Evolutionary conservation across 2,888 invertebrate genomes (phyloP).

Genomic region (Oxycera nigricornis): DNA sequence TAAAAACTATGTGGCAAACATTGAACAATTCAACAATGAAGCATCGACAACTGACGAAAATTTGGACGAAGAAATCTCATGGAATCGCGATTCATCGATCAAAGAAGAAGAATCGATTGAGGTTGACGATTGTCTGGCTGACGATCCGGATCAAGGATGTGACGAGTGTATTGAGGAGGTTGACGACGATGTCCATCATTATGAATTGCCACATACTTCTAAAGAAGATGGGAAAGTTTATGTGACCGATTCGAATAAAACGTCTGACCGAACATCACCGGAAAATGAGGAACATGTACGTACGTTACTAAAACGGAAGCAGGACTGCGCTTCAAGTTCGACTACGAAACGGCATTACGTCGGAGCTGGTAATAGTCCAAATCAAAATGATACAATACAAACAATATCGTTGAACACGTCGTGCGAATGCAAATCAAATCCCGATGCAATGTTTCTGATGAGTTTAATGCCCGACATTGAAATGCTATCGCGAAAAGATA

Average conservation of each 20-base stretch:
- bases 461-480: conserved; percentile 60
- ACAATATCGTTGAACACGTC: neutral
- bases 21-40: conserved; percentile 4
- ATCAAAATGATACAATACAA: neutral
- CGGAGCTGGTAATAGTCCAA: neutral
- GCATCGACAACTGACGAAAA: neutral
- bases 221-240: neutral
- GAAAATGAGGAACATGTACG: neutral
- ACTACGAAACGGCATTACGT: neutral
- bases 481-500: conserved; percentile 58
- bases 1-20: conserved; percentile 34
- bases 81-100: conserved; percentile 1
- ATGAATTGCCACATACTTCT: neutral
- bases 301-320: neutral
- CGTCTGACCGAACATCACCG: neutral
- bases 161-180: conserved; percentile 1
- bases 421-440: conserved; percentile 60
- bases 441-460: conserved; percentile 62
- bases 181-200: conserved; percentile 13
- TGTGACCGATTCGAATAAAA: neutral
- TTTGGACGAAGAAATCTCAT: conserved; percentile 24
- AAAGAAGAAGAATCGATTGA: conserved; percentile 9
- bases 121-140: neutral
- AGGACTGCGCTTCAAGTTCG: neutral
- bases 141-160: conserved; percentile 6